phyloP scores from a whole-genome alignment of 2,113 vertebrate species.

The Brachyhypopomus gauderio region DNA sequence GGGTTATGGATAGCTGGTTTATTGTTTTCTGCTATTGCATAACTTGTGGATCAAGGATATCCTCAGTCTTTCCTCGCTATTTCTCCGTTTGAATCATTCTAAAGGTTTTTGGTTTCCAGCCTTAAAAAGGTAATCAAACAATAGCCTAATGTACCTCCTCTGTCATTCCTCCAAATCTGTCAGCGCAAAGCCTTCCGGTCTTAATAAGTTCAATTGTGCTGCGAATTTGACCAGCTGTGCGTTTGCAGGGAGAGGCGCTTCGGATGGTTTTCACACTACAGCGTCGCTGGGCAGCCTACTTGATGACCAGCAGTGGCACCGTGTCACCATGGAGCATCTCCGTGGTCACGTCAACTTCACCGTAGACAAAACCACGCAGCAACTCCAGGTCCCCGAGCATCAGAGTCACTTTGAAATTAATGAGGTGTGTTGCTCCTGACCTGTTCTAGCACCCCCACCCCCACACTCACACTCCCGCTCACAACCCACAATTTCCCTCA shows the following conservation, averaged over 20 bases:
- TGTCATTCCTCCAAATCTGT: no score
- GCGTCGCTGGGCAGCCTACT: conserved; percentile 86
- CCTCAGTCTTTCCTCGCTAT: not conserved
- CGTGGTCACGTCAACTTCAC: conserved; percentile 86
- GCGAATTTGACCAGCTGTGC: conserved; percentile 18
- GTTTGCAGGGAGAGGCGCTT: conserved; percentile 71
- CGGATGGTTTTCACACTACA: conserved; percentile 64
- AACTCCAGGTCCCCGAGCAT: conserved; percentile 77
- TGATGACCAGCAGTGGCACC: conserved; percentile 94
- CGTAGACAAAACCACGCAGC: conserved; percentile 84
- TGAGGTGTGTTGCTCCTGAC: conserved; percentile 79
- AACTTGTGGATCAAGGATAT: not conserved
- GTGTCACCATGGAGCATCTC: conserved; percentile 79
- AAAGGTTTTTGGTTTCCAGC: not conserved
- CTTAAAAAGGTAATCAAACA: not conserved
- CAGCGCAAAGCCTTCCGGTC: no score
- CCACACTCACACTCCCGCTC: conserved; percentile 37
- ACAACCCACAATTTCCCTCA: not conserved
- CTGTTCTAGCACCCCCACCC: conserved; percentile 55
- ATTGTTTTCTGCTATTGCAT: not conserved
- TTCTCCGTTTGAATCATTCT: not conserved
- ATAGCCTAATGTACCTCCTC: no score
- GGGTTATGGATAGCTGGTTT: conserved; percentile 21
- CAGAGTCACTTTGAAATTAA: conserved; percentile 81
- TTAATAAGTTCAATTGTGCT: no score